phyloP scores from a whole-genome alignment of 2,113 vertebrate species.

The Corythornis madagascariensis region DNA sequence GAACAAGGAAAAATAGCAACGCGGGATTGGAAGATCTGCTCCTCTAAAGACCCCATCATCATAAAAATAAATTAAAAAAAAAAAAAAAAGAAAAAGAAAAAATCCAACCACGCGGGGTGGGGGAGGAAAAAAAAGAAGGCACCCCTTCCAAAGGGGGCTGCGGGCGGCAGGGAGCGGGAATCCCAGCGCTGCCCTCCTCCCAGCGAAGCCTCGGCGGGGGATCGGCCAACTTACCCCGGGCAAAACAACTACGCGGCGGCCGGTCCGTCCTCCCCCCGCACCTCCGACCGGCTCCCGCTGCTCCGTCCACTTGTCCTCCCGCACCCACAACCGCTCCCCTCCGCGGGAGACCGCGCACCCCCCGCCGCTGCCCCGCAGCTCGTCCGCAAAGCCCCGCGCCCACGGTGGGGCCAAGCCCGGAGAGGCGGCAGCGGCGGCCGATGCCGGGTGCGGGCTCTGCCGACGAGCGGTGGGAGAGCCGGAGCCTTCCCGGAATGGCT shows the following conservation, averaged over 20 bases:
- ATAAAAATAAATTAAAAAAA: neutral
- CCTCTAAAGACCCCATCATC: slow-evolving; percentile 25
- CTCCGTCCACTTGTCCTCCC: neutral
- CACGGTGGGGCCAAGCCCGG: neutral
- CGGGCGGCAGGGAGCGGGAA: neutral
- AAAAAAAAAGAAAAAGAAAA: too few species aligned
- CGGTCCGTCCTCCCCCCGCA: too few species aligned
- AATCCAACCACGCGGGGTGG: neutral
- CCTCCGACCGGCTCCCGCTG: neutral
- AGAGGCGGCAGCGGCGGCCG: neutral
- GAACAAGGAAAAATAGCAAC: neutral
- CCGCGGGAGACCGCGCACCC: neutral
- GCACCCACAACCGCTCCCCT: neutral
- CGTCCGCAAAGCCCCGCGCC: neutral
- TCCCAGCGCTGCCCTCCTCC: neutral
- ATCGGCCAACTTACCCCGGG: slow-evolving; percentile 44
- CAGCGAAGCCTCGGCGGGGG: neutral
- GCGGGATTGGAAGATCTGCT: neutral
- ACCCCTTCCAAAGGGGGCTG: neutral
- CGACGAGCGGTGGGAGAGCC: neutral
- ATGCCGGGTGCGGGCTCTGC: neutral
- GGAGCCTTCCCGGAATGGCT: slow-evolving; percentile 20
- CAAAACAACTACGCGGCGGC: neutral
- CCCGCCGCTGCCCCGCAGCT: neutral
- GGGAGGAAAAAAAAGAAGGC: neutral